These are phyloP conservation scores for Anhinga anhinga DNA, from an alignment of 2,113 vertebrate species.

Conservation along the genomic window DNA sequence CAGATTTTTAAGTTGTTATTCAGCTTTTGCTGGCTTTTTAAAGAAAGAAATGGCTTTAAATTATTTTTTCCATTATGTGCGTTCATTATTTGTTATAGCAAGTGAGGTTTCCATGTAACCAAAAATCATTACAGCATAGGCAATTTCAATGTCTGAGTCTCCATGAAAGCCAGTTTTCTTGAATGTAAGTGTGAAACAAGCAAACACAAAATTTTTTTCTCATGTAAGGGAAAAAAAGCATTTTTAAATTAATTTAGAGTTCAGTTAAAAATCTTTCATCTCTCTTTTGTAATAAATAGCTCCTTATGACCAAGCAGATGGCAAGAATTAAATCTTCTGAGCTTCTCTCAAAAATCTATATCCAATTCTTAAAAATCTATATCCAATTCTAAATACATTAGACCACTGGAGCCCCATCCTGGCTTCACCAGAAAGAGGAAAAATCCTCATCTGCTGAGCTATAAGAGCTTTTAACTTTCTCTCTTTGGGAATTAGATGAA, in stretches of 20 bases:
- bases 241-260: conserved; percentile 29
- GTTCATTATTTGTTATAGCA: neutral
- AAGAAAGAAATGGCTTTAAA: neutral
- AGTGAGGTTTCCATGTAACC: neutral
- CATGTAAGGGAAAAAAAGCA: neutral
- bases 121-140: neutral
- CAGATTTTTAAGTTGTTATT: neutral
- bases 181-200: neutral
- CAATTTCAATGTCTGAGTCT: neutral
- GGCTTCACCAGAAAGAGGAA: neutral
- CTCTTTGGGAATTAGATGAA: neutral
- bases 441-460: neutral
- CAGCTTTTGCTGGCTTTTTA: conserved; percentile 4
- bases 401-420: neutral
- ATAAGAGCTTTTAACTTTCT: neutral
- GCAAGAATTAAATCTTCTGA: neutral
- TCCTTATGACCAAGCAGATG: neutral
- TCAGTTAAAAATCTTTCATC: conserved; percentile 15
- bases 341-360: conserved; percentile 42
- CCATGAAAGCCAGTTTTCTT: neutral
- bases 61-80: neutral
- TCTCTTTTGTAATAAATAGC: neutral
- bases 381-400: conserved; percentile 42
- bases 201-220: neutral
- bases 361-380: conserved; percentile 44